Evolutionary conservation across 2,113 vertebrate genomes (phyloP).

Genomic region (Sphaerodactylus townsendi): DNA sequence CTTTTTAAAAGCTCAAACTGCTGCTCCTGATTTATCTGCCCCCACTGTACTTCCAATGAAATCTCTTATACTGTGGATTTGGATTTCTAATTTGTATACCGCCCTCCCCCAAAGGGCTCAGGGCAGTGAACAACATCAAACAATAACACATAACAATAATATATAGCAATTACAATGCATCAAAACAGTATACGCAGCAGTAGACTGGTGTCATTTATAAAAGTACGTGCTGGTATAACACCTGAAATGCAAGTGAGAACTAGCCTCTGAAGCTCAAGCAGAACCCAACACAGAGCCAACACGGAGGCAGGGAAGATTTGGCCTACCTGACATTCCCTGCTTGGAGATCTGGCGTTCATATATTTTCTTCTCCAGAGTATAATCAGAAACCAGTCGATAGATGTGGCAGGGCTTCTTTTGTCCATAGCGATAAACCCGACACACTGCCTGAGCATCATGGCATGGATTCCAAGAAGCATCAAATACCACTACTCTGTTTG

Average conservation of each 20-base stretch:
- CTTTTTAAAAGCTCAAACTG: neutral
- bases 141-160: no score
- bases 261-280: neutral
- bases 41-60: neutral
- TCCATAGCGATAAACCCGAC: constrained; percentile 95
- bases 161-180: no score
- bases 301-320: neutral
- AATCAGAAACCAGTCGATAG: constrained; percentile 97
- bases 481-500: constrained; percentile 96
- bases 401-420: constrained; percentile 96
- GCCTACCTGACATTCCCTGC: constrained; percentile 96
- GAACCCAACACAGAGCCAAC: neutral
- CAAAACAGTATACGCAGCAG: no score
- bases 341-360: constrained; percentile 98
- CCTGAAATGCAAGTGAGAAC: neutral
- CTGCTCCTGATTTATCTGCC: neutral
- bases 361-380: constrained; percentile 97
- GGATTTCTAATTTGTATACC: no score
- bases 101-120: no score
- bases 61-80: neutral
- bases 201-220: neutral
- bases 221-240: neutral
- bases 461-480: constrained; percentile 99
- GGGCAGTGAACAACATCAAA: no score
- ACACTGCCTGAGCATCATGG: constrained; percentile 96